A percentile compares a stretch with the other conserved stretches of the same genome.
These are phyloP conservation scores for Sphenopsis melanotis DNA, from an alignment of 2,797 vertebrate genomes.

Conservation along the genomic window DNA sequence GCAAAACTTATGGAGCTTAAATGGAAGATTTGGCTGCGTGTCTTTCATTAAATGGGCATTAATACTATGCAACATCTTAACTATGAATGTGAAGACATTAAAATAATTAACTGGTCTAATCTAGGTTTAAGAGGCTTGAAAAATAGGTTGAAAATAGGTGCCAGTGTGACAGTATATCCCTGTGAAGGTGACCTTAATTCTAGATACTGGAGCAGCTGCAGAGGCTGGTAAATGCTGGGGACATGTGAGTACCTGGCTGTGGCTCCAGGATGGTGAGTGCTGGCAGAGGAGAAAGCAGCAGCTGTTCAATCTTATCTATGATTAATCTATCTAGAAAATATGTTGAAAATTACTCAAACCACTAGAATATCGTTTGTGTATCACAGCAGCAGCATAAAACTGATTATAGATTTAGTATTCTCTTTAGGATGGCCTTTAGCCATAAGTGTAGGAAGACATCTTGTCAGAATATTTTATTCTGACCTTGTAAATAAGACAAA, in stretches of 20 bases:
- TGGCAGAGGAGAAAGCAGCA: neutral
- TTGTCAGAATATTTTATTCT: neutral
- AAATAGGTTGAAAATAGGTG: conserved; percentile 36
- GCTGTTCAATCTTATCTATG: neutral
- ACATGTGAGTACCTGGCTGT: neutral
- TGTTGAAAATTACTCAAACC: neutral
- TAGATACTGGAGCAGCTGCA: neutral
- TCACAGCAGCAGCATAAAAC: neutral
- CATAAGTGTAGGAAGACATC: neutral
- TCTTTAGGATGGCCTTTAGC: neutral
- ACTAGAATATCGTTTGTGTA: neutral
- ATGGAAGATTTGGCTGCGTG: conserved; percentile 55
- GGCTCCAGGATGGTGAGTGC: neutral
- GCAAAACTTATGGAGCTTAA: conserved; percentile 56
- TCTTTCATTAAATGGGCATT: conserved; percentile 62
- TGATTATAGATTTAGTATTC: neutral
- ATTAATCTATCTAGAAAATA: neutral
- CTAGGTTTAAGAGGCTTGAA: conserved; percentile 56
- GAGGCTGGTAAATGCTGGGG: neutral
- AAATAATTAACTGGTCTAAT: conserved; percentile 63
- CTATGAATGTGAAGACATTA: conserved; percentile 41
- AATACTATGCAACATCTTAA: conserved; percentile 42
- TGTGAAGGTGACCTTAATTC: conserved; percentile 48
- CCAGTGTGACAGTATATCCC: neutral
- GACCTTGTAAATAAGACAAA: neutral